phyloP scores from a whole-genome alignment of 35 echinoderm and acorn worm genomes.

The Amphiura filiformis region DNA sequence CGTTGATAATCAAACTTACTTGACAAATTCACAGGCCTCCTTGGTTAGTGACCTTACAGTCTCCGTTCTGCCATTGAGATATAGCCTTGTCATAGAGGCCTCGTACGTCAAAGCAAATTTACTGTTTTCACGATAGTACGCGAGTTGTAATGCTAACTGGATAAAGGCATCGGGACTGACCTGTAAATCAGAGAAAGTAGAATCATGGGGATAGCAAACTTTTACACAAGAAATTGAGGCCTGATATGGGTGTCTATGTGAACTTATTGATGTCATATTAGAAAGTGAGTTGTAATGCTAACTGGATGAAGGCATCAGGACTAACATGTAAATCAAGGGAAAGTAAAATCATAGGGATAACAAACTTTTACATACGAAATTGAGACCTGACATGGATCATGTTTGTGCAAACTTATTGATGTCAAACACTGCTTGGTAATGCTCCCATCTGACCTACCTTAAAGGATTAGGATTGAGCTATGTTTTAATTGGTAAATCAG shows the following conservation, averaged over 20 bases:
- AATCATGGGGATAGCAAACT: background rate
- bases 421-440: too few species aligned
- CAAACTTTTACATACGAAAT: too few species aligned
- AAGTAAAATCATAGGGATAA: too few species aligned
- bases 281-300: slow-evolving; percentile 60
- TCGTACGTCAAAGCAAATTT: slow-evolving; percentile 79
- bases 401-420: too few species aligned
- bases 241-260: slow-evolving; percentile 14
- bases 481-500: too few species aligned
- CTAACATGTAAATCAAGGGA: slow-evolving; percentile 42
- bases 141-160: slow-evolving; percentile 60
- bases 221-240: too few species aligned
- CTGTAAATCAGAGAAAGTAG: slow-evolving; percentile 24
- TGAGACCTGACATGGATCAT: too few species aligned
- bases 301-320: slow-evolving; percentile 73
- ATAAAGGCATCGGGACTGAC: slow-evolving; percentile 73
- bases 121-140: slow-evolving; percentile 46
- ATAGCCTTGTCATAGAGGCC: slow-evolving; percentile 55
- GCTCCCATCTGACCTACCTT: too few species aligned
- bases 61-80: slow-evolving; percentile 59
- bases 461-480: too few species aligned
- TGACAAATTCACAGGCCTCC: slow-evolving; percentile 48
- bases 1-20: too few species aligned
- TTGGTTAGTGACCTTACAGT: slow-evolving; percentile 66
- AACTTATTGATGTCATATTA: slow-evolving; percentile 47